phyloP scores from a whole-genome alignment of 2,113 vertebrate species.

The Microcebus murinus region DNA sequence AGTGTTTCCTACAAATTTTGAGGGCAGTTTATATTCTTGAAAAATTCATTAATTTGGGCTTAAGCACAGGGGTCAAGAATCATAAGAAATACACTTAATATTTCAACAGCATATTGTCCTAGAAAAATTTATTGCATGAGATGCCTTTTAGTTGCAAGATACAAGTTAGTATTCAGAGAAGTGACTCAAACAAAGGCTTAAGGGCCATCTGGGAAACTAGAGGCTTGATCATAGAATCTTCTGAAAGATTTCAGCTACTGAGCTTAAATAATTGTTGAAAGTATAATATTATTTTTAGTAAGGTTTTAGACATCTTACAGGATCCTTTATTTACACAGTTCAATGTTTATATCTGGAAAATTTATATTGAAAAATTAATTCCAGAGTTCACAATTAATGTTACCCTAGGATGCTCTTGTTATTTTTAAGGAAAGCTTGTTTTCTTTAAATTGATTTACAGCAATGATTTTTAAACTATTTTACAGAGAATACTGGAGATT shows the following conservation, averaged over 20 bases:
- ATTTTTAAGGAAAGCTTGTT: neutral
- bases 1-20: neutral
- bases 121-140: neutral
- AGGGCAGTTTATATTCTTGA: neutral
- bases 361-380: conserved; percentile 3
- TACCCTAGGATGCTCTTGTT: neutral
- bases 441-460: neutral
- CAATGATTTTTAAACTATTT: neutral
- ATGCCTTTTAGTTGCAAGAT: neutral
- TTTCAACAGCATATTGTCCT: neutral
- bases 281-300: neutral
- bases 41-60: neutral
- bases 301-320: neutral
- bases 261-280: neutral
- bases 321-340: neutral
- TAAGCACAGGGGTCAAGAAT: neutral
- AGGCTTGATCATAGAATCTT: neutral
- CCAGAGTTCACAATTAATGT: neutral
- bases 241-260: neutral
- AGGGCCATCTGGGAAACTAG: neutral
- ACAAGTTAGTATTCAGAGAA: neutral
- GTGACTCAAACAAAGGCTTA: neutral
- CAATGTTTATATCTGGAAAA: neutral
- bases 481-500: neutral
- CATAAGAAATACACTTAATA: neutral